Conservation (phyloP, 2,797 vertebrate species). For the Sebastes oblongus region DNA sequence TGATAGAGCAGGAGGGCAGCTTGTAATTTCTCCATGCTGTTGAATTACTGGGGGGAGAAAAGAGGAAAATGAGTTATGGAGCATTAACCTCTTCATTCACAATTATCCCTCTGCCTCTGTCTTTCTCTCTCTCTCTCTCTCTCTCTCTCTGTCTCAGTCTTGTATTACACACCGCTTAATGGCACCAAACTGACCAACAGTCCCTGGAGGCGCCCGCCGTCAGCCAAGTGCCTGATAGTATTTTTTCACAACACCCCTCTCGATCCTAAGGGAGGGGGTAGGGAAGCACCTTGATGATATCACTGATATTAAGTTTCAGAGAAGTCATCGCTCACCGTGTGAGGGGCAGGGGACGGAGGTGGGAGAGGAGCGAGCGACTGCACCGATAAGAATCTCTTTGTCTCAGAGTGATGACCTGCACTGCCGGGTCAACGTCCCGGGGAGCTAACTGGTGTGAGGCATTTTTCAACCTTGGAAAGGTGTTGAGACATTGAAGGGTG, state of each 20-base stretch:
- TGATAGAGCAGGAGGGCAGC: slow-evolving; percentile 44
- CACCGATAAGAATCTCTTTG: slow-evolving; percentile 82
- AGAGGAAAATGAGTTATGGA: slow-evolving; percentile 66
- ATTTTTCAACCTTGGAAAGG: slow-evolving; percentile 77
- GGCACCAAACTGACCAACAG: slow-evolving; percentile 70
- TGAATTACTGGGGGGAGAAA: slow-evolving; percentile 55
- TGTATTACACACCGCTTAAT: slow-evolving; percentile 76
- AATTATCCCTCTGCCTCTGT: slow-evolving; percentile 28
- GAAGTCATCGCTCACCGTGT: slow-evolving; percentile 71
- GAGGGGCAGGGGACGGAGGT: slow-evolving; percentile 32
- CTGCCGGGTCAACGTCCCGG: slow-evolving; percentile 78
- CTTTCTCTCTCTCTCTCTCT: not conserved
- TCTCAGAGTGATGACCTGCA: slow-evolving; percentile 78
- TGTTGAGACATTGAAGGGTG: slow-evolving; percentile 77
- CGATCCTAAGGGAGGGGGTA: slow-evolving; percentile 54
- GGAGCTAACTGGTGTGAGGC: slow-evolving; percentile 69
- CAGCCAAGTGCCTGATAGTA: slow-evolving; percentile 57
- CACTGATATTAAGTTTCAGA: slow-evolving; percentile 82
- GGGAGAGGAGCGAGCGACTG: slow-evolving; percentile 37
- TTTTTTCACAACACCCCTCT: slow-evolving; percentile 70
- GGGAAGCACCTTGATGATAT: slow-evolving; percentile 81
- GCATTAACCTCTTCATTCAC: slow-evolving; percentile 71
- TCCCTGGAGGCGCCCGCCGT: slow-evolving; percentile 61
- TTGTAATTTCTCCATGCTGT: slow-evolving; percentile 51
- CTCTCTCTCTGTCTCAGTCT: slow-evolving; percentile 39